Evolutionary conservation across 2,113 vertebrate genomes (phyloP).

Genomic region (Centrocercus urophasianus): DNA sequence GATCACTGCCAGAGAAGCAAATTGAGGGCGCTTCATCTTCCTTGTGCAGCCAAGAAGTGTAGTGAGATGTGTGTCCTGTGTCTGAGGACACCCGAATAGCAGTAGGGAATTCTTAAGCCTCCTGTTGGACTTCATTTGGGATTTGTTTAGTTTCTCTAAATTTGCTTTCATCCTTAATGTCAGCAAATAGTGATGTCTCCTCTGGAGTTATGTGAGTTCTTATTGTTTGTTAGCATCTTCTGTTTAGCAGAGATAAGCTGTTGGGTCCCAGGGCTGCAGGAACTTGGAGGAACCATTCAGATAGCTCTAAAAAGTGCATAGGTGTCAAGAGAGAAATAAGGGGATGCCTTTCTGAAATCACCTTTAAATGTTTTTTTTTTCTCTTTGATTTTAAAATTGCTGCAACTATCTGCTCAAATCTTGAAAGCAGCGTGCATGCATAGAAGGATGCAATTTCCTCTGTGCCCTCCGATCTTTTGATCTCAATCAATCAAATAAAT

Average conservation of each 20-base stretch:
- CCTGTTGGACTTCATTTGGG: background rate
- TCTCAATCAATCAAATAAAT: constrained; percentile 54
- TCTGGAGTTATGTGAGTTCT: background rate
- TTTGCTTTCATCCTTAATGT: constrained; percentile 11
- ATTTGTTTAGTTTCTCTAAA: background rate
- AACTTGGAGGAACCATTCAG: background rate
- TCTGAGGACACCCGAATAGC: background rate
- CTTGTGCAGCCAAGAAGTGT: background rate
- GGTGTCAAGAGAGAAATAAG: constrained; percentile 3
- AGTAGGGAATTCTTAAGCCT: background rate
- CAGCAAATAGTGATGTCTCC: background rate
- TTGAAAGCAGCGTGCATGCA: background rate
- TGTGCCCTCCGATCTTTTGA: constrained; percentile 38
- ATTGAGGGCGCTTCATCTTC: background rate
- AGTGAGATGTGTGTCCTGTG: background rate
- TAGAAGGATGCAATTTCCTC: constrained; percentile 10
- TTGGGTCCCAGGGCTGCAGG: background rate
- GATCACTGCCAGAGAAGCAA: fast-evolving
- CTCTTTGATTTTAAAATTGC: background rate
- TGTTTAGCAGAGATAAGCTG: constrained; percentile 50
- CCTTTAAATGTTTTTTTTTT: background rate
- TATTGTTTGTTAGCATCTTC: background rate
- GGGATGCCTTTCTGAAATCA: constrained; percentile 35
- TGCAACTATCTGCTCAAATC: constrained; percentile 38
- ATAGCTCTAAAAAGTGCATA: background rate